phyloP scores from a whole-genome alignment of 2,113 vertebrate genomes.

The Apeltes quadracus region DNA sequence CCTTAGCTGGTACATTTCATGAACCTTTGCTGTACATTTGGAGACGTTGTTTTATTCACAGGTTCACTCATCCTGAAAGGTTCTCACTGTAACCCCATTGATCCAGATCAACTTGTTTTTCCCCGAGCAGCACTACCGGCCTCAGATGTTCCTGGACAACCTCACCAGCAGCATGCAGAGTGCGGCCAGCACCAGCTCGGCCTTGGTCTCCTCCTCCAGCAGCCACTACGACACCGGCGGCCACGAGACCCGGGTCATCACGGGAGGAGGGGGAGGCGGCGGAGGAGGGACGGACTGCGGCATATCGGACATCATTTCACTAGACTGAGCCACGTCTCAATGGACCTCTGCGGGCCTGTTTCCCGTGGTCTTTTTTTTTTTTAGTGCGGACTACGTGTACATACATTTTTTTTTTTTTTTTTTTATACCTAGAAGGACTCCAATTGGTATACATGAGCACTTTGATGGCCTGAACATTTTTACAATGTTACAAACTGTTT shows the following conservation, averaged over 20 bases:
- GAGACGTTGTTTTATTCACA: neutral
- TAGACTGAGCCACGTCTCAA: constrained; percentile 81
- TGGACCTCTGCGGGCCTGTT: constrained; percentile 24
- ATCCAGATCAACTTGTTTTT: neutral
- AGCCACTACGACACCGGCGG: constrained; percentile 80
- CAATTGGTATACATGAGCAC: constrained; percentile 21
- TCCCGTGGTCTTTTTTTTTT: constrained; percentile 23
- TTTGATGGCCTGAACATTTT: constrained; percentile 20
- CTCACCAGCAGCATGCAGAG: constrained; percentile 89
- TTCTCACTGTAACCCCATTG: neutral
- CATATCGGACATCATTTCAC: constrained; percentile 91
- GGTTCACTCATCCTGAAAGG: neutral
- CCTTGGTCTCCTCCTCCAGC: constrained; percentile 85
- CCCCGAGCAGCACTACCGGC: constrained; percentile 88
- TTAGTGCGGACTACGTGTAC: constrained; percentile 1
- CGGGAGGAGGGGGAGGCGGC: constrained; percentile 66
- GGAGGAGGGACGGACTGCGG: constrained; percentile 58
- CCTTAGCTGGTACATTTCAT: neutral
- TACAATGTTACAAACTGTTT: too few relatives aligned
- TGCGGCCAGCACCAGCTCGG: constrained; percentile 82
- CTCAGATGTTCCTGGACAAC: constrained; percentile 96
- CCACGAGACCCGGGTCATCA: constrained; percentile 86
- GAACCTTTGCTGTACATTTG: neutral
- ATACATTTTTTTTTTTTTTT: neutral
- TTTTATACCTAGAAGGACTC: constrained; percentile 3